Base-by-base conservation (phyloP, 2,113 vertebrate genomes). In the Dicaeum eximium region DNA sequence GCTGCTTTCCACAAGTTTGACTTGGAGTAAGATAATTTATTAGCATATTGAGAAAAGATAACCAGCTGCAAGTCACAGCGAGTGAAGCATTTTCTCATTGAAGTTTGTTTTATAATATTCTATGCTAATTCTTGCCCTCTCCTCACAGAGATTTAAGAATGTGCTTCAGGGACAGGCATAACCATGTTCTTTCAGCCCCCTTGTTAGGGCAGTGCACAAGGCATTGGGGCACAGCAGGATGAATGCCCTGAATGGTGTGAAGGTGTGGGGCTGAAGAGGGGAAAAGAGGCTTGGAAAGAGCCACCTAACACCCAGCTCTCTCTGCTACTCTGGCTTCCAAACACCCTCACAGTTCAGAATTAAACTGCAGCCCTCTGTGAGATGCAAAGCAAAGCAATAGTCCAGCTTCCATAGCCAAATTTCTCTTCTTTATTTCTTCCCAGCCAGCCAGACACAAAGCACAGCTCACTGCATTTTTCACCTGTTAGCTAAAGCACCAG, bases 171-270 rank as follows among this genome's bases (percentile, higher is more conserved):
- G 25, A 57, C 30, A 28, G 2, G 1, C 7, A 13, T 1, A 40
- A 42, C 28, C 38, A 7, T 0, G 0, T 37, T 44, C 31, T 47
- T 58, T n/a, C 10, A 71, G 33, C 24, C n/a, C 33, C 11, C 0
- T 18, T 15, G 9, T 25, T 7, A 22, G 38, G 19, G 16, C n/a
- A 74, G 15, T 10, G 54, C n/a, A 20, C 2, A 1, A 20, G 56
- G 35, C 19, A 57, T 31, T 35, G 15, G n/a, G 15, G 17, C 40
- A 51, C 27, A 37, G 35, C 11, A 42, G 64, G 23, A 28, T 1
- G 7, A 50, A 51, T 9, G 10, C 12, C 19, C 37, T 44, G 33
- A 35, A 3, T 0, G 2, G 10, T 2, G 2, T 2, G 24, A 53
- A 57, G 40, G 15, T n/a, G 13, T 13, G 60, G 31, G 31, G 31